Evolutionary conservation across 2,113 vertebrate genomes (phyloP), one percentile per base, ranked within the genome.

Genomic region (Numenius arquata): DNA sequence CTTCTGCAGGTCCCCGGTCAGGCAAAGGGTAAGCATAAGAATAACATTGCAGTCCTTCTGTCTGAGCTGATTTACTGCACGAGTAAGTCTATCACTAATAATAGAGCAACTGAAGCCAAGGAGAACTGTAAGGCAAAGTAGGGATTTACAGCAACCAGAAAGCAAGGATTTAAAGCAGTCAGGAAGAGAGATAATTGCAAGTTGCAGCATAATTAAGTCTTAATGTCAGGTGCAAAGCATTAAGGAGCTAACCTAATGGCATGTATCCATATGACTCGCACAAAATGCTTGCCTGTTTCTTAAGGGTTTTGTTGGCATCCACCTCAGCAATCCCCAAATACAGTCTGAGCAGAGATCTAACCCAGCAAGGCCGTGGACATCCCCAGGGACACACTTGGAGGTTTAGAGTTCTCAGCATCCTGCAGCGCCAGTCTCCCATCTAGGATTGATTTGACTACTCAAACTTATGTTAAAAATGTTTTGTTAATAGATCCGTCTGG

Each of bases 11-110:
- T 45, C 55, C 55, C 61, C 63, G 87, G 73, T 89, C 82, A 91
- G 85, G 80, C 47, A 83, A 77, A 95, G 81, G 68, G 55, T 66
- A 78, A 93, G 29, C 1, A 11, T 36, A 76, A 87, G 53, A 71
- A 78, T 58, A 82, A 62, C 43, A n/a, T 50, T 21, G 59, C 32
- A n/a, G 59, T 61, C 67, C 86, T 90, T 43, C 75, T 86, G 73
- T 59, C 82, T 85, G 66, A 96, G 58, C 76, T 96, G 85, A 96
- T 95, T 95, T 93, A 77, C 79, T 87, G 81, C 41, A 50, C 34
- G 15, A 66, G 61, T 61, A 76, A 88, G 48, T 93, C 92, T 53
- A n/a, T 89, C 90, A 34, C 88, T 93, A 90, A 95, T 91, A 93
- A 89, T 56, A 96, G 89, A 90, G 78, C 74, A 66, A 83, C 45